Evolutionary conservation across 2,888 invertebrate species (phyloP).

Genomic region (Lochmaea capreae): DNA sequence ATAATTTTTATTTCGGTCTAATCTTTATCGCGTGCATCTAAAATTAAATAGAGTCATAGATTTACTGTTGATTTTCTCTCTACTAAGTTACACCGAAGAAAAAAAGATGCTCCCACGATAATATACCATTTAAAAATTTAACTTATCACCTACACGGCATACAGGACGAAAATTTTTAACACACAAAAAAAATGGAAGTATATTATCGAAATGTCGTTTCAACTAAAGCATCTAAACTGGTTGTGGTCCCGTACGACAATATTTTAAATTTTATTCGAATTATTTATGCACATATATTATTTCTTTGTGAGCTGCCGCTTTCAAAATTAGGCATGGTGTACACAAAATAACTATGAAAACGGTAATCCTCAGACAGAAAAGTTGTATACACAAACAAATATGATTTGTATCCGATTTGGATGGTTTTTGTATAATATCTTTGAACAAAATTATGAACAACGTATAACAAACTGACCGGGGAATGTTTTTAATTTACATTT

Average conservation of each 20-base stretch:
- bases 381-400: slow-evolving; percentile 56
- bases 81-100: slow-evolving; percentile 54
- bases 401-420: slow-evolving; percentile 51
- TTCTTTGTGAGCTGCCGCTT: slow-evolving; percentile 59
- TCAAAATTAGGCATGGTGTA: slow-evolving; percentile 56
- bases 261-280: slow-evolving; percentile 60
- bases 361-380: slow-evolving; percentile 52
- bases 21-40: neutral
- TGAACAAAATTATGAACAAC: neutral
- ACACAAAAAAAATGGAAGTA: slow-evolving; percentile 51
- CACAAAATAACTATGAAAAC: slow-evolving; percentile 56
- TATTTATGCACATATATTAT: slow-evolving; percentile 61
- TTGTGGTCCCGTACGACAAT: slow-evolving; percentile 58
- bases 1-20: neutral
- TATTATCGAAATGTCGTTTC: slow-evolving; percentile 56
- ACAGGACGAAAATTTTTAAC: slow-evolving; percentile 46
- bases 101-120: slow-evolving; percentile 47
- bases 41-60: neutral
- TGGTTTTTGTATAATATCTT: neutral
- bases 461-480: neutral
- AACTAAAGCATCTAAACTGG: slow-evolving; percentile 56
- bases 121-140: slow-evolving; percentile 46
- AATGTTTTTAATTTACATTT: no score
- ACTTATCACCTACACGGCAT: slow-evolving; percentile 45
- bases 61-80: slow-evolving; percentile 34